A percentile compares a stretch with the other conserved stretches of the same genome.
Evolutionary conservation across 2,113 vertebrate genomes (phyloP).

Genomic region (Columba janthina): DNA sequence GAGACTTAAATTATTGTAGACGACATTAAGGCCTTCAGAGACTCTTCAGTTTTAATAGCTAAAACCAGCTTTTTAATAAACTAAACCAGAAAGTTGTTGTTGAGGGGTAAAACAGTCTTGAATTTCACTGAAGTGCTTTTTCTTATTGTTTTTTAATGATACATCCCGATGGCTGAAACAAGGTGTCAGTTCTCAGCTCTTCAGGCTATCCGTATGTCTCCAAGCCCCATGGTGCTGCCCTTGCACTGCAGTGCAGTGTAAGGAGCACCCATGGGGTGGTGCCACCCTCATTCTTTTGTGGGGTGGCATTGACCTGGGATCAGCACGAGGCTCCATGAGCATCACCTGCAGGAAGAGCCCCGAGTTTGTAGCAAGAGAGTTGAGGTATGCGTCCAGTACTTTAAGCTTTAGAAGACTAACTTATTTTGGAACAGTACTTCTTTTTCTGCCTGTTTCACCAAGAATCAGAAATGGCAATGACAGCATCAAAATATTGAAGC

Average conservation of each 20-base stretch:
- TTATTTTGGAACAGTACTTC: not conserved
- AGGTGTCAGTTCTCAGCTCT: not conserved
- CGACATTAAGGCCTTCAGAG: not conserved
- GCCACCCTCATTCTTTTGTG: fast-evolving
- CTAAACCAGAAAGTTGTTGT: not conserved
- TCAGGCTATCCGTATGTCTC: not conserved
- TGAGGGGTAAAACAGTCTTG: not conserved
- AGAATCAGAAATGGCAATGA: not conserved
- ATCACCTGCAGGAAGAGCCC: not conserved
- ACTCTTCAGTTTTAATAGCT: not conserved
- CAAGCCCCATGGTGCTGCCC: not conserved
- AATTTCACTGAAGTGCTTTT: not conserved
- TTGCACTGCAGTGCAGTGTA: fast-evolving
- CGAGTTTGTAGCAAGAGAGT: not conserved
- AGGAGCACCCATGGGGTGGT: not conserved
- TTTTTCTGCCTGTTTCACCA: not conserved
- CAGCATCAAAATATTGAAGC: not conserved
- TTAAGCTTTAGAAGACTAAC: not conserved
- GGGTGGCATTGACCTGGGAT: not conserved
- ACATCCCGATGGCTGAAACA: not conserved
- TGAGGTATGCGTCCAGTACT: not conserved
- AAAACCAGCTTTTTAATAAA: not conserved
- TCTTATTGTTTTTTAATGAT: not conserved
- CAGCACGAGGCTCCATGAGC: not conserved
- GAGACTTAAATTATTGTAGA: not conserved